A percentile compares a stretch with the other conserved stretches of the same genome.
Conservation (phyloP, 23 tunicate genomes). For the Oikopleura albicans region DNA sequence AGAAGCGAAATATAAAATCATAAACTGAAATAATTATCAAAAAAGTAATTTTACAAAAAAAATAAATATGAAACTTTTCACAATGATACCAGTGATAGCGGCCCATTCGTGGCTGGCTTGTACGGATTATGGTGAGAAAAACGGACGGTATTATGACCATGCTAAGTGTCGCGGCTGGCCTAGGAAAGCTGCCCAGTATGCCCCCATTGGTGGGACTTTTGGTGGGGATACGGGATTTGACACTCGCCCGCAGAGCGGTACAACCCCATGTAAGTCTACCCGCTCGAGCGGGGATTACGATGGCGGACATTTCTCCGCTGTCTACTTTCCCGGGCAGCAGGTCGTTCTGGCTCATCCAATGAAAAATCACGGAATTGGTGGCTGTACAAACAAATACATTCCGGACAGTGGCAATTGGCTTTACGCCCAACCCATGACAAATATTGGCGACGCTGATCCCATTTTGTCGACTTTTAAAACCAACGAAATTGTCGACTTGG, state of each 20-base stretch:
- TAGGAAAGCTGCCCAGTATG: slow-evolving; percentile 26
- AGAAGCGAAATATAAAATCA: no score
- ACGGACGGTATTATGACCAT: slow-evolving; percentile 49
- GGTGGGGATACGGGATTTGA: slow-evolving; percentile 39
- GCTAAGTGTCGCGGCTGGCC: slow-evolving; percentile 46
- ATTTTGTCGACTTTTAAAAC: slow-evolving; percentile 15
- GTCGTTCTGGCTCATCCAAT: slow-evolving; percentile 80
- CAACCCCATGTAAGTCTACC: slow-evolving; percentile 22
- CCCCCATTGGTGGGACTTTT: slow-evolving; percentile 24
- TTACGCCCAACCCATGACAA: slow-evolving; percentile 24
- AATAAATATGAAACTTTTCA: not conserved
- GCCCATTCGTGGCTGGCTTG: slow-evolving; percentile 57
- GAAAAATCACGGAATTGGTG: slow-evolving; percentile 71
- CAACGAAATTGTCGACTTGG: slow-evolving; percentile 32
- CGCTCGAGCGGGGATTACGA: slow-evolving; percentile 18
- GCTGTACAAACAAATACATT: slow-evolving; percentile 37
- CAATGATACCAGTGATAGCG: not conserved
- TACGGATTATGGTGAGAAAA: slow-evolving; percentile 57
- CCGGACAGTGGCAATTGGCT: slow-evolving; percentile 44
- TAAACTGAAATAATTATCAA: no score
- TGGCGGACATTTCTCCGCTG: slow-evolving; percentile 33
- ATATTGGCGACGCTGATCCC: slow-evolving; percentile 19
- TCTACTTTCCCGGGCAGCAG: slow-evolving; percentile 76
- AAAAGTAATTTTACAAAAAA: no score
- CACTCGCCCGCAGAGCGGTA: not conserved